Evolutionary conservation across 2,888 invertebrate genomes (phyloP).

Genomic region (Empis livida): DNA sequence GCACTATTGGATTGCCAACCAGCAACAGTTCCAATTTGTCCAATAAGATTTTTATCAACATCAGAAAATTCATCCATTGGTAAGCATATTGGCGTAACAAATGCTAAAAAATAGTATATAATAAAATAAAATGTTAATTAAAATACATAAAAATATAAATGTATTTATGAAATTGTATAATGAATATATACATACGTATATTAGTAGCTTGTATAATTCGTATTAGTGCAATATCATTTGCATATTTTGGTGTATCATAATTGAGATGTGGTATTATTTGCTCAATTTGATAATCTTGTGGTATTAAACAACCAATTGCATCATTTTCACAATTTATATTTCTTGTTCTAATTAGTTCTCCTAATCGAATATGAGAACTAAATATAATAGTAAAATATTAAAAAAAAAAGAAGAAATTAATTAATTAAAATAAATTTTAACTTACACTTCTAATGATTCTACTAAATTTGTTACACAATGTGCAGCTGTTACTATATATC

Average conservation of each 20-base stretch:
- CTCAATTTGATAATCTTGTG: constrained; percentile 41
- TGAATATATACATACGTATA: constrained; percentile 13
- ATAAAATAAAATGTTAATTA: background rate
- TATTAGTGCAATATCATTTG: constrained; percentile 47
- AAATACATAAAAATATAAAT: background rate
- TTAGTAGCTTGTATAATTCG: constrained; percentile 34
- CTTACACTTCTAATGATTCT: constrained; percentile 34
- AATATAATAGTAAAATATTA: constrained; percentile 8
- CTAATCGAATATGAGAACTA: constrained; percentile 47
- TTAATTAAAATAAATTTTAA: constrained; percentile 7
- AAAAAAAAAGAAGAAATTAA: background rate
- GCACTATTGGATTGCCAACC: constrained; percentile 63
- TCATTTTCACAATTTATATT: constrained; percentile 35
- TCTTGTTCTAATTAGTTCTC: constrained; percentile 43
- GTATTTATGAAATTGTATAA: too few species aligned
- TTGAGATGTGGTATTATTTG: constrained; percentile 39
- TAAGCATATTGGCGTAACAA: constrained; percentile 39
- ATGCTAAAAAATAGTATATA: constrained; percentile 17
- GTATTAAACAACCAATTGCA: constrained; percentile 33
- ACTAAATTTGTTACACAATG: constrained; percentile 44
- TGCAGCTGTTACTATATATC: constrained; percentile 46
- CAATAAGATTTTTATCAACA: constrained; percentile 32
- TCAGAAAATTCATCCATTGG: constrained; percentile 28
- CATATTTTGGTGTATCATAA: constrained; percentile 37
- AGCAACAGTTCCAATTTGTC: constrained; percentile 46